Base-by-base conservation (phyloP, 2,113 vertebrate species). In the Sigmodon hispidus region DNA sequence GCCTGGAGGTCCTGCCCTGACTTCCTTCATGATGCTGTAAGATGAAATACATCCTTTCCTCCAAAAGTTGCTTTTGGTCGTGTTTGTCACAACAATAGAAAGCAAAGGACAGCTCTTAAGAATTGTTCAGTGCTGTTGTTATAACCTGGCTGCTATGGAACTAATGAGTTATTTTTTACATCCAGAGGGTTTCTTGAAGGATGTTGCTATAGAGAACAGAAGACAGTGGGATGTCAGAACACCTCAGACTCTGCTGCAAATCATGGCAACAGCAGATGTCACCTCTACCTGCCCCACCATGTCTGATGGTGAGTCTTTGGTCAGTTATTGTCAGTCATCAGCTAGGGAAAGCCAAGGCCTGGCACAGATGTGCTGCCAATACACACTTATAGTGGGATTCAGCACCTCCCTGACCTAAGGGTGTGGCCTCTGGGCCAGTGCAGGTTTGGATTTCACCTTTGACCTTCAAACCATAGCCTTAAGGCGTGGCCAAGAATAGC, bases 231-330 rank as follows among this genome's bases (percentile, higher is more conserved):
- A 97, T 59, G 83, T 93, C 48, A 97, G 94, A 94, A 94, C 92
- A 1, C 99, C 99, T 31, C 96, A 98, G 89, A 99, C 99, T 48
- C 98, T 99, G 21, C 94, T 99, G 96, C 98, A 98, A 0, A 98
- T 98, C 29, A 98, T 99, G 75, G 97, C 98, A 4, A 91, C 88
- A 2, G 97, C 98, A 83, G 96, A 98, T 0, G 22, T 99, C 79
- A 98, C 97, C 77, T 98, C 98, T 2, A 52, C 93, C 19, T 97
- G 81, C 92, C 87, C 93, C 87, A 92, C 97, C 0, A 26, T 73
- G 24, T 70, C 94, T 19, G 97, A 94, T 50, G 77, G 96, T 95
- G 96, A 97, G 61, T 65, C 72, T 93, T 97, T 97, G 2, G 19
- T 40, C 75, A 16, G 13, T 11, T 29, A 29, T 43, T 19, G 15